Evolutionary conservation across 2,113 vertebrate genomes (phyloP), one percentile per base, ranked within the genome.

Genomic region (Odocoileus hemionus): DNA sequence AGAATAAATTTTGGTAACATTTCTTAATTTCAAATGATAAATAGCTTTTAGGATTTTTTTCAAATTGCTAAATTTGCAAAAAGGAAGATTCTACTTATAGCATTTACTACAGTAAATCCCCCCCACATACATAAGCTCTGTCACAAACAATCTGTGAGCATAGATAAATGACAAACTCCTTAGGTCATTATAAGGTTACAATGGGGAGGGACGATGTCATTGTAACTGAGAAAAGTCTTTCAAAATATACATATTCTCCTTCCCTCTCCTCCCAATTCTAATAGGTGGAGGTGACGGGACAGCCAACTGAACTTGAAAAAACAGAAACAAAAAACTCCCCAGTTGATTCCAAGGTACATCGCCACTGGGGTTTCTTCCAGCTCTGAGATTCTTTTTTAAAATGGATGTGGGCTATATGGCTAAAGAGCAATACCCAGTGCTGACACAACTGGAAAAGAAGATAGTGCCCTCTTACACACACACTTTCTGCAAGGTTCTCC

Each of bases 121-220:
- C n/a, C 15, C 12, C 61, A 4, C 10, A 5, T 16, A 45, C n/a
- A 61, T 30, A 30, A 60, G 45, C 43, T 55, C 52, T n/a, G 36
- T 33, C 28, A 58, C 45, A 58, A 96, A 84, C 43, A 67, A 86
- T 2, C 28, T 64, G 26, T 30, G 50, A 54, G 26, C 7, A 25
- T 12, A 83, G 17, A 21, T 11, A 78, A 76, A 33, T 67, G 30
- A 92, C 80, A 94, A 17, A 70, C 1, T 70, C 39, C n/a, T 45
- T 86, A 78, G 23, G 25, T 39, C 78, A n/a, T 74, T 50, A 26
- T 70, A 92, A 70, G 43, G 57, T 95, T 78, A 95, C 30, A 79
- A 54, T 16, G 36, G 26, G 8, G 86, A 58, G 17, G 14, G 23
- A 84, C 6, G 7, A 52, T 54, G 25, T 52, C 52, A 54, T 5